A percentile compares a stretch with the other conserved stretches of the same genome.
phyloP scores from a whole-genome alignment of 2,113 vertebrate genomes.

The Cromileptes altivelis region DNA sequence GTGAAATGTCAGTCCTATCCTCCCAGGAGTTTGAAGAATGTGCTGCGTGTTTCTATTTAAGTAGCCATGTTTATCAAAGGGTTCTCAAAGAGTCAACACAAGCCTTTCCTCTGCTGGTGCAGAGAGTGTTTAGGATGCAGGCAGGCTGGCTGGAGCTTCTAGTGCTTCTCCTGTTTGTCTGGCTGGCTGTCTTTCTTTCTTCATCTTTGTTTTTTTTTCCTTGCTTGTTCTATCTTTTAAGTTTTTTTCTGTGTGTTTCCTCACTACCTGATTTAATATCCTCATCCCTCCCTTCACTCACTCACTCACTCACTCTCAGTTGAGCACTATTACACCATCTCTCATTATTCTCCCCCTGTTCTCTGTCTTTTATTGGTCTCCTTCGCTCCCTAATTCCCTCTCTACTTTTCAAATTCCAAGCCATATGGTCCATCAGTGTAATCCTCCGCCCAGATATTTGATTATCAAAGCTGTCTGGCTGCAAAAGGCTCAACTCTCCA shows the following conservation, averaged over 20 bases:
- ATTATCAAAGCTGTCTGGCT: constrained; percentile 68
- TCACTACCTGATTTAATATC: background rate
- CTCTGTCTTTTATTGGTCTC: constrained; percentile 30
- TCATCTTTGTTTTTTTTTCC: background rate
- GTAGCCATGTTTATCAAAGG: constrained; percentile 69
- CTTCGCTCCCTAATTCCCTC: constrained; percentile 33
- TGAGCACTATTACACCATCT: constrained; percentile 22
- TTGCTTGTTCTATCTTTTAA: background rate
- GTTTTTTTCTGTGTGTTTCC: background rate
- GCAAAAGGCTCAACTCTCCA: constrained; percentile 48
- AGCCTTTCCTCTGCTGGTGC: constrained; percentile 41
- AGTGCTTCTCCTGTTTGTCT: constrained; percentile 24
- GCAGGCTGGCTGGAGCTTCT: constrained; percentile 14
- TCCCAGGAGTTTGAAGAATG: constrained; percentile 65
- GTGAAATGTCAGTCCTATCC: constrained; percentile 73
- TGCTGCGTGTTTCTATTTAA: constrained; percentile 60
- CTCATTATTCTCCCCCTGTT: constrained; percentile 32
- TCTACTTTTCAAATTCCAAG: constrained; percentile 53
- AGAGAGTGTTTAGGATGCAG: constrained; percentile 45
- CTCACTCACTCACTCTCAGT: constrained; percentile 1
- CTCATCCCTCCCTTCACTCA: background rate
- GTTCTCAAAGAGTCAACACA: constrained; percentile 47
- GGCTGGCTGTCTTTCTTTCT: background rate
- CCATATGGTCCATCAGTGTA: constrained; percentile 62
- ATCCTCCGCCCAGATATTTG: constrained; percentile 65